A percentile compares a stretch with the other conserved stretches of the same genome.
phyloP scores from a whole-genome alignment of 2,888 invertebrate genomes.

The Phyto melanocephala region DNA sequence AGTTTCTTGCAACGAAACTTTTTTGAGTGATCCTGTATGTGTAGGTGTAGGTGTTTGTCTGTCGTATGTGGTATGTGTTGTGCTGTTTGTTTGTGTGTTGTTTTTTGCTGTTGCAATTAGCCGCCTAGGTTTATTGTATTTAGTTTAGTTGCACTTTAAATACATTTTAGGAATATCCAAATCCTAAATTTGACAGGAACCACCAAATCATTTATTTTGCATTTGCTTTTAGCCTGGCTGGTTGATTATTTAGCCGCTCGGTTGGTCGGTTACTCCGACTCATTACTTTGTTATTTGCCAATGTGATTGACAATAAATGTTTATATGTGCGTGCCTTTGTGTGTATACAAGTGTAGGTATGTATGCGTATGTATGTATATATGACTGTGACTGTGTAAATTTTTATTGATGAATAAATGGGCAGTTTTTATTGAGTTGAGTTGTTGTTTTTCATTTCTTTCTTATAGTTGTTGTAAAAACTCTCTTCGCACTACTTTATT shows the following conservation, averaged over 20 bases:
- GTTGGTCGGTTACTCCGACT: slow-evolving; percentile 18
- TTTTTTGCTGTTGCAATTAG: not conserved
- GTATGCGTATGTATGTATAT: not conserved
- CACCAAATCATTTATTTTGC: not conserved
- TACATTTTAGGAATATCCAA: not conserved
- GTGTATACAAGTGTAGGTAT: slow-evolving; percentile 16
- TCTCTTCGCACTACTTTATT: not conserved
- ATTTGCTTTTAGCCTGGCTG: not conserved
- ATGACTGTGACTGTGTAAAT: slow-evolving; percentile 11
- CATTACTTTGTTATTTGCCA: slow-evolving; percentile 27
- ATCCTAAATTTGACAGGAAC: not conserved
- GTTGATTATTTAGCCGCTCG: not conserved
- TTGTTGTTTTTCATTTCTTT: slow-evolving; percentile 23
- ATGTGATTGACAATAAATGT: slow-evolving; percentile 1
- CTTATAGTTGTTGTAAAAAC: not conserved
- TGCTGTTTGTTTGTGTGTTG: not conserved
- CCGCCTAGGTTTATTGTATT: not conserved
- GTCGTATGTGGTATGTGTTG: not conserved
- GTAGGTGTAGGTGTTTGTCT: not conserved
- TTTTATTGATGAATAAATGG: slow-evolving; percentile 42
- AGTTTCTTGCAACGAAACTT: slow-evolving; percentile 44
- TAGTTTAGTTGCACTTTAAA: not conserved
- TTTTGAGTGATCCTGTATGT: not conserved
- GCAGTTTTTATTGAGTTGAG: slow-evolving; percentile 50
- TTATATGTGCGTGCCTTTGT: slow-evolving; percentile 45